Evolutionary conservation across 2,888 invertebrate species (phyloP).

Genomic region (Crioceris asparagi): DNA sequence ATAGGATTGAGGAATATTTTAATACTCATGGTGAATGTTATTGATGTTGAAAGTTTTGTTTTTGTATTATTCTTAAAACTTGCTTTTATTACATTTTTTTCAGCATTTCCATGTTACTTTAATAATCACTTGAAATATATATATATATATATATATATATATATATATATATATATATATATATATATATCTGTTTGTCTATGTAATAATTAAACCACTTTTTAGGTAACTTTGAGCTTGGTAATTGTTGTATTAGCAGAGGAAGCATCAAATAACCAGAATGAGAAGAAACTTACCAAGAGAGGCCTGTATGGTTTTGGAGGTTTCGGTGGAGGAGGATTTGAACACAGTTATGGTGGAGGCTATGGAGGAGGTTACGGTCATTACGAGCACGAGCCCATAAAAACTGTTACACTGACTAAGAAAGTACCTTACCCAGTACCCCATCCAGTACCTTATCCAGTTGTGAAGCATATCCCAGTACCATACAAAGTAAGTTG

Average conservation of each 20-base stretch:
- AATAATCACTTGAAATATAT: not conserved
- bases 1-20: too few relatives aligned
- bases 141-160: too few relatives aligned
- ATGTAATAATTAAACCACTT: too few relatives aligned
- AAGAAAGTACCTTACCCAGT: conserved; percentile 36
- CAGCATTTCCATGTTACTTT: conserved; percentile 10
- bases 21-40: too few relatives aligned
- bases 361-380: conserved; percentile 15
- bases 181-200: too few relatives aligned
- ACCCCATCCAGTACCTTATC: conserved; percentile 43
- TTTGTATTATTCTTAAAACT: too few relatives aligned
- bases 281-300: too few relatives aligned
- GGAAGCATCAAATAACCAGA: conserved; percentile 16
- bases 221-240: conserved; percentile 10
- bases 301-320: conserved; percentile 19
- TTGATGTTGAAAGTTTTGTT: too few relatives aligned
- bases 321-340: conserved; percentile 13
- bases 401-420: conserved; percentile 26
- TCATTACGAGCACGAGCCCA: conserved; percentile 19
- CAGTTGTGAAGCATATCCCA: conserved; percentile 40
- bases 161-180: too few relatives aligned
- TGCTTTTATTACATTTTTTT: too few relatives aligned
- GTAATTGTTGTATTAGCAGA: conserved; percentile 11
- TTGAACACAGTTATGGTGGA: conserved; percentile 11
- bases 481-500: conserved; percentile 44